phyloP scores from a whole-genome alignment of 1,140 invertebrate species.

The Protaetia brevitarsis region DNA sequence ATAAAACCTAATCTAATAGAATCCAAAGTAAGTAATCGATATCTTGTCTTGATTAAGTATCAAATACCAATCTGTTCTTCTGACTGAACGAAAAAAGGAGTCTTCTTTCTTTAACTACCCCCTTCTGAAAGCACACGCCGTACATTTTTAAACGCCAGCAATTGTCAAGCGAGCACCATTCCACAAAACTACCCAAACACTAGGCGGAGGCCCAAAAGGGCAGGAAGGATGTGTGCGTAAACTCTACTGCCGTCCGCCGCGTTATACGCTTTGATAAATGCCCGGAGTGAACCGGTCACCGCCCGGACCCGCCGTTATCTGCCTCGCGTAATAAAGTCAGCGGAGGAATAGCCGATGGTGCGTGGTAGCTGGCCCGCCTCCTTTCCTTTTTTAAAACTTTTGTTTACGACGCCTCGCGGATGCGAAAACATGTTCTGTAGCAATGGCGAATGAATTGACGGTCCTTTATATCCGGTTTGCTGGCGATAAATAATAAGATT shows the following conservation, averaged over 20 bases:
- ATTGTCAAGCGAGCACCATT: neutral
- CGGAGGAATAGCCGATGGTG: neutral
- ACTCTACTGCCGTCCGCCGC: neutral
- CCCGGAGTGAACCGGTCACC: conserved; percentile 1
- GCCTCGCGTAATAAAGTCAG: neutral
- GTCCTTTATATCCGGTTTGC: neutral
- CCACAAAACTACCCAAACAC: neutral
- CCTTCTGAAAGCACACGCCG: neutral
- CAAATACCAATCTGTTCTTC: too few relatives aligned
- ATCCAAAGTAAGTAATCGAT: too few relatives aligned
- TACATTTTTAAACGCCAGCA: neutral
- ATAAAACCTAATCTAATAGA: too few relatives aligned
- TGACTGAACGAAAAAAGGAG: neutral
- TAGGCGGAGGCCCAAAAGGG: neutral
- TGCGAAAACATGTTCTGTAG: conserved; percentile 8
- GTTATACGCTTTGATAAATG: conserved; percentile 16
- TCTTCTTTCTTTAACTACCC: neutral
- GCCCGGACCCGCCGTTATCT: neutral
- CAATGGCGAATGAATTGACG: neutral
- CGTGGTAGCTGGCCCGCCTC: neutral
- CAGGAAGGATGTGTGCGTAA: neutral
- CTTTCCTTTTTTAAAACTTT: conserved; percentile 7
- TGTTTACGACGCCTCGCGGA: neutral
- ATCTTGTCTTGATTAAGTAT: too few relatives aligned
- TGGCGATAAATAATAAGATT: neutral